These are phyloP conservation scores for Picathartes gymnocephalus DNA, from an alignment of 2,113 vertebrate genomes.

Conservation along the genomic window DNA sequence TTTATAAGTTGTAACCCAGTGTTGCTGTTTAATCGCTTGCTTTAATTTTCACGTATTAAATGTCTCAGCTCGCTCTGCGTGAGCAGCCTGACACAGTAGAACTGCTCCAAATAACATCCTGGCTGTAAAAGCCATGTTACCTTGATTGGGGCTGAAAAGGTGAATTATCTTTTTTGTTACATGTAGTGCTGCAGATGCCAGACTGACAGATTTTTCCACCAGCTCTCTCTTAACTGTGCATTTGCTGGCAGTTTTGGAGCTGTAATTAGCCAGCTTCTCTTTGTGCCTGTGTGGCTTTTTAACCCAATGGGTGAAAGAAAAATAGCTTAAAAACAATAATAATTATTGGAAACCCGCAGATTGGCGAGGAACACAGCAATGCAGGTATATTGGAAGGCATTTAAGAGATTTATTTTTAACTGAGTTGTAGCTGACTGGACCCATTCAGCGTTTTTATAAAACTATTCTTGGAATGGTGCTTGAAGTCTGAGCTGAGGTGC, in stretches of 20 bases:
- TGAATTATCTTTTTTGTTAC: neutral
- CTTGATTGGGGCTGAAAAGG: neutral
- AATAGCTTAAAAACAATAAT: neutral
- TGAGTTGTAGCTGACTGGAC: neutral
- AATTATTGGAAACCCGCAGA: neutral
- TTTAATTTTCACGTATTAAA: neutral
- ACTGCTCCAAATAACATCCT: neutral
- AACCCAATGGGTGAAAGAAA: neutral
- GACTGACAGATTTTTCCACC: neutral
- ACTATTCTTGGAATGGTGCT: neutral
- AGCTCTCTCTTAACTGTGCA: neutral
- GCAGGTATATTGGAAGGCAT: neutral
- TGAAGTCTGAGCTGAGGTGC: neutral
- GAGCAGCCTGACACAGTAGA: neutral
- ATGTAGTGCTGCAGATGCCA: neutral
- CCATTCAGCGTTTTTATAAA: neutral
- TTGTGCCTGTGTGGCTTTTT: neutral
- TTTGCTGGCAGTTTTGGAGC: neutral
- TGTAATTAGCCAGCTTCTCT: neutral
- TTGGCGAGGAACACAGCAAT: neutral
- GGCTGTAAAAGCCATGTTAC: neutral
- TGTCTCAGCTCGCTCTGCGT: neutral
- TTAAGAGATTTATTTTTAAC: neutral
- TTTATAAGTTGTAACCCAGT: neutral
- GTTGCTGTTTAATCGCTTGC: neutral